Conservation (phyloP, 2,888 invertebrate species). For the Leptopilina drosophilae region DNA sequence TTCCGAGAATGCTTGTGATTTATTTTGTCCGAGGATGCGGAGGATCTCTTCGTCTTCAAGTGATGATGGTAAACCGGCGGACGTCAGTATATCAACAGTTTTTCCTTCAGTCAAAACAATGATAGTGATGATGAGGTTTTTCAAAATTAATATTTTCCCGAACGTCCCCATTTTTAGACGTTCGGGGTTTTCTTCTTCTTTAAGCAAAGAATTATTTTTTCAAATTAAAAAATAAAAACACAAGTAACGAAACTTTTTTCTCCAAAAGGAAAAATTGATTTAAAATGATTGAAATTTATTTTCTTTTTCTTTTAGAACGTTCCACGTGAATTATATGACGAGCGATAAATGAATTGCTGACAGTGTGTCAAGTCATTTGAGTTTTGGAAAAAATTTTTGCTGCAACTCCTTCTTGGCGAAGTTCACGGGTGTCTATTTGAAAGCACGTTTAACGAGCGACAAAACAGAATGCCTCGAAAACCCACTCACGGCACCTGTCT, state of each 20-base stretch:
- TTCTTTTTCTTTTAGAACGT: no score
- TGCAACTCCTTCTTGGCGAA: slow-evolving; percentile 41
- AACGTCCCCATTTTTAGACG: slow-evolving; percentile 52
- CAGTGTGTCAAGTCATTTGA: slow-evolving; percentile 31
- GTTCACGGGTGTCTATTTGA: slow-evolving; percentile 41
- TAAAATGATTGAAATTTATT: no score
- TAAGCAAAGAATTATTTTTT: not conserved
- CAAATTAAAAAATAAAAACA: not conserved
- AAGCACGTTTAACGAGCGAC: slow-evolving; percentile 48
- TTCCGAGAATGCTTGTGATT: slow-evolving; percentile 54
- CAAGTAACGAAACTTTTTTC: not conserved
- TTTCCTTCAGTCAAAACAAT: slow-evolving; percentile 54
- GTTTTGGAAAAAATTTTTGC: slow-evolving; percentile 45
- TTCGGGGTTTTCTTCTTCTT: slow-evolving; percentile 2
- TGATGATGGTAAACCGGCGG: slow-evolving; percentile 54
- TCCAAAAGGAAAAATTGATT: no score
- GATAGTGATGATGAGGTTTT: slow-evolving; percentile 40
- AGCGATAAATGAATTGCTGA: no score
- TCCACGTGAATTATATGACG: no score
- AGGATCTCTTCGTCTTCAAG: slow-evolving; percentile 69
- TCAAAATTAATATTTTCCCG: slow-evolving; percentile 45
- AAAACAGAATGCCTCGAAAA: slow-evolving; percentile 44
- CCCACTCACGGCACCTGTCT: slow-evolving; percentile 42
- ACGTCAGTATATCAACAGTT: slow-evolving; percentile 64
- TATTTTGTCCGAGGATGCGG: slow-evolving; percentile 63